A percentile compares a stretch with the other conserved stretches of the same genome.
Evolutionary conservation across 2,113 vertebrate genomes (phyloP).

Genomic region (Poecilia latipinna): DNA sequence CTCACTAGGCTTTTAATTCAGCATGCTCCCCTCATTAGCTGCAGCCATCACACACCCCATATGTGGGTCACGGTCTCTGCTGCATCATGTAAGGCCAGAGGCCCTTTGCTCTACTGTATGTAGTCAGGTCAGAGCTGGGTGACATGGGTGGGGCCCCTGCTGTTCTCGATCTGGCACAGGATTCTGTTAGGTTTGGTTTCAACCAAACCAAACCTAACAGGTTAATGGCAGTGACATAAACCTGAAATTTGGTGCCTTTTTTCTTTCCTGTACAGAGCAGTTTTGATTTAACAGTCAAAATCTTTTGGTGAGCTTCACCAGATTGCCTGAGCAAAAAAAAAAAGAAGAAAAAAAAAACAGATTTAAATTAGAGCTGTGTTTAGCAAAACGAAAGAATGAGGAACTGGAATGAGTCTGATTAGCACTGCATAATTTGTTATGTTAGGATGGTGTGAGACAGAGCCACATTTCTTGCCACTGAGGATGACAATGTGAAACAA

Average conservation of each 20-base stretch:
- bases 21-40: slow-evolving; percentile 41
- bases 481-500: background rate
- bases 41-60: slow-evolving; percentile 31
- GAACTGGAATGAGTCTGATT: background rate
- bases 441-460: background rate
- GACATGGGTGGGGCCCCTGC: slow-evolving; percentile 48
- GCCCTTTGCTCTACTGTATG: slow-evolving; percentile 30
- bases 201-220: slow-evolving; percentile 37
- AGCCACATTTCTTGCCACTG: slow-evolving; percentile 4
- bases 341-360: slow-evolving; percentile 4
- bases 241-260: background rate
- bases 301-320: background rate
- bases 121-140: slow-evolving; percentile 49
- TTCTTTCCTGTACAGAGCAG: background rate
- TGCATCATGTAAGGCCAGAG: slow-evolving; percentile 47
- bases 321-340: slow-evolving; percentile 17
- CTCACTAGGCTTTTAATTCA: slow-evolving; percentile 9
- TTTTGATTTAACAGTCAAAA: slow-evolving; percentile 20
- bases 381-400: background rate
- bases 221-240: background rate
- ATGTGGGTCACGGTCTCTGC: slow-evolving; percentile 42
- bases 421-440: background rate
- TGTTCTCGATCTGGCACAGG: slow-evolving; percentile 26
- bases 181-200: too few relatives aligned
- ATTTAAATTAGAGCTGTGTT: slow-evolving; percentile 3